phyloP scores from a whole-genome alignment of 64 coral and sea anemone genomes.

The Actinia equina region DNA sequence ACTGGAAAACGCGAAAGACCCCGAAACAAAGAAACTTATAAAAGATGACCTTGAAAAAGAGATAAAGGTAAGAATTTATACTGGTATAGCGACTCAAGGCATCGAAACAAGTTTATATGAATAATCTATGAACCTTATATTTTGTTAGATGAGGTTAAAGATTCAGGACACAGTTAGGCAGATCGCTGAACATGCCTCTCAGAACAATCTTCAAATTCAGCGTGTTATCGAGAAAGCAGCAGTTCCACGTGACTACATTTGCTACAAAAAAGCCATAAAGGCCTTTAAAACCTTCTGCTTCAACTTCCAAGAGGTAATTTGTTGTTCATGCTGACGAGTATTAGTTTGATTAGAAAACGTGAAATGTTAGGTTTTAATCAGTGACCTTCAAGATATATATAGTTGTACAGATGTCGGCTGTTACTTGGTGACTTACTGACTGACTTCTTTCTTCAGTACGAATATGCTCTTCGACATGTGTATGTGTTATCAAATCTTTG shows the following conservation, averaged over 20 bases:
- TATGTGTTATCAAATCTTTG: slow-evolving; percentile 90
- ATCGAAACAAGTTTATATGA: too few species aligned
- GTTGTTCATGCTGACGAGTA: background rate
- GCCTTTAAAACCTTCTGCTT: slow-evolving; percentile 70
- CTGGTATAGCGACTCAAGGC: background rate
- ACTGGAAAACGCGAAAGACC: slow-evolving; percentile 21
- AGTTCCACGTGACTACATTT: slow-evolving; percentile 62
- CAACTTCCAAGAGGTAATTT: slow-evolving; percentile 69
- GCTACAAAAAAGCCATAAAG: slow-evolving; percentile 71
- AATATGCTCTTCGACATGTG: slow-evolving; percentile 87
- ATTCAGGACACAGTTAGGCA: slow-evolving; percentile 44
- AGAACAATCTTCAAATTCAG: slow-evolving; percentile 21
- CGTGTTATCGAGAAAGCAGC: slow-evolving; percentile 55
- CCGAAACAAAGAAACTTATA: slow-evolving; percentile 38
- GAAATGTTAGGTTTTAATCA: background rate
- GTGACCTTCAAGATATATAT: too few species aligned
- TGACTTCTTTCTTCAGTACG: slow-evolving; percentile 45
- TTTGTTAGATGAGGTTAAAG: slow-evolving; percentile 39
- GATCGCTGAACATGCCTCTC: slow-evolving; percentile 40
- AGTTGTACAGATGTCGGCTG: too few species aligned
- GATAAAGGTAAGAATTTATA: slow-evolving; percentile 34
- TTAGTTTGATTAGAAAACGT: too few species aligned
- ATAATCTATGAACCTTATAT: too few species aligned
- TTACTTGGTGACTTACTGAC: background rate
- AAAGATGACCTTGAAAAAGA: slow-evolving; percentile 48